Conservation (phyloP, 92 coral and sea anemone genomes). For the Phenganax stokvisi region DNA sequence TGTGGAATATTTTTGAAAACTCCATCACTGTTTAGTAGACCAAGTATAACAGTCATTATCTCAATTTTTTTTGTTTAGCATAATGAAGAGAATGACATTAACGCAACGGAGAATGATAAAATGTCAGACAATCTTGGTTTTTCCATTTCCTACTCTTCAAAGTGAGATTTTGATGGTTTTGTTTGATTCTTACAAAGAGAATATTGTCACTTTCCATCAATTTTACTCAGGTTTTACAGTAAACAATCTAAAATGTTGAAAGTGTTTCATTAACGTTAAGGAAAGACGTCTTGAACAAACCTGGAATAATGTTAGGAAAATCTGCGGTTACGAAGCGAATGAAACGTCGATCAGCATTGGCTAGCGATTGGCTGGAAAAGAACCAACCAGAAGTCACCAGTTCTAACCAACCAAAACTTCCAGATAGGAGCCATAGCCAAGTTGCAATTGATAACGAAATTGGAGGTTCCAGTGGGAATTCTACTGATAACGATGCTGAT, state of each 20-base stretch:
- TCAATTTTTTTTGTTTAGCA: neutral
- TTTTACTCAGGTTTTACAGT: neutral
- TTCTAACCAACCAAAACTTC: neutral
- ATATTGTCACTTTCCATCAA: neutral
- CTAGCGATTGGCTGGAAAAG: slow-evolving; percentile 64
- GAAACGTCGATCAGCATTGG: slow-evolving; percentile 52
- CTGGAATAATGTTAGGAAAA: slow-evolving; percentile 38
- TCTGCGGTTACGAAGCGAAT: slow-evolving; percentile 22
- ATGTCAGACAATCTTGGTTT: slow-evolving; percentile 20
- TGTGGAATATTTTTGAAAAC: neutral
- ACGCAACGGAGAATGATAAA: neutral
- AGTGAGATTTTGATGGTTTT: slow-evolving; percentile 15
- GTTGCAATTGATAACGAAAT: too few relatives aligned
- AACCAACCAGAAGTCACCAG: slow-evolving; percentile 47
- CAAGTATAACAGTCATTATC: neutral
- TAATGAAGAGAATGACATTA: neutral
- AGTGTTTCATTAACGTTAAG: neutral
- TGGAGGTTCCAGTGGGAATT: too few relatives aligned
- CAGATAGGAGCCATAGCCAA: too few relatives aligned
- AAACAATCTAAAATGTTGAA: neutral
- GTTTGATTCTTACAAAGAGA: neutral
- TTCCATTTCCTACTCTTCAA: slow-evolving; percentile 14
- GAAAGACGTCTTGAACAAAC: slow-evolving; percentile 12
- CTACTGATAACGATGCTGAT: neutral
- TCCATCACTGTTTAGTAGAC: too few relatives aligned